Conservation (phyloP, 2,888 invertebrate species). For the Acanthoscelides obtectus region DNA sequence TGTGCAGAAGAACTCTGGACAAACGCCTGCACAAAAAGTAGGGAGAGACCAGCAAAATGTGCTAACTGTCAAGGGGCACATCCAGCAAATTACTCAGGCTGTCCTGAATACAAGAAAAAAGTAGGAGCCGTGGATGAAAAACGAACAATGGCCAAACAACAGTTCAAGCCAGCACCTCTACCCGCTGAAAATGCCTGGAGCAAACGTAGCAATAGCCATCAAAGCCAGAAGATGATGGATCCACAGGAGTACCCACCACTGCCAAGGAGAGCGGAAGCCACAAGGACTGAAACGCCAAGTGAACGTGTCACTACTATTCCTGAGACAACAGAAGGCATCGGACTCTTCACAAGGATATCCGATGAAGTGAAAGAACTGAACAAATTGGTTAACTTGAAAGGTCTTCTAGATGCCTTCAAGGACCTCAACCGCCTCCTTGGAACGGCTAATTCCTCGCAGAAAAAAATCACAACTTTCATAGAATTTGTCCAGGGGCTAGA, state of each 20-base stretch:
- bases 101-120: slow-evolving; percentile 17
- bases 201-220: neutral
- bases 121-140: neutral
- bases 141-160: neutral
- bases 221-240: neutral
- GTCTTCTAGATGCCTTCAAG: neutral
- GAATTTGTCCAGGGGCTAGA: neutral
- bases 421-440: neutral
- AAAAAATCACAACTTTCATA: neutral
- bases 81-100: slow-evolving; percentile 28
- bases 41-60: slow-evolving; percentile 27
- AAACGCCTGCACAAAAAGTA: slow-evolving; percentile 25
- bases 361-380: neutral
- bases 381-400: neutral
- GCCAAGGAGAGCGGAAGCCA: too few relatives aligned
- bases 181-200: neutral
- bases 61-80: slow-evolving; percentile 30
- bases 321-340: neutral
- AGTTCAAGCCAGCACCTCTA: neutral
- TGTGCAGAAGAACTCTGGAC: slow-evolving; percentile 30
- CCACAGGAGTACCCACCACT: too few relatives aligned
- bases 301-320: neutral
- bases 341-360: neutral
- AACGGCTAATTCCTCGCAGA: neutral
- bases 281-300: too few relatives aligned